These are phyloP conservation scores for Microtus ochrogaster DNA, from an alignment of 2,113 vertebrate species.

Conservation along the genomic window DNA sequence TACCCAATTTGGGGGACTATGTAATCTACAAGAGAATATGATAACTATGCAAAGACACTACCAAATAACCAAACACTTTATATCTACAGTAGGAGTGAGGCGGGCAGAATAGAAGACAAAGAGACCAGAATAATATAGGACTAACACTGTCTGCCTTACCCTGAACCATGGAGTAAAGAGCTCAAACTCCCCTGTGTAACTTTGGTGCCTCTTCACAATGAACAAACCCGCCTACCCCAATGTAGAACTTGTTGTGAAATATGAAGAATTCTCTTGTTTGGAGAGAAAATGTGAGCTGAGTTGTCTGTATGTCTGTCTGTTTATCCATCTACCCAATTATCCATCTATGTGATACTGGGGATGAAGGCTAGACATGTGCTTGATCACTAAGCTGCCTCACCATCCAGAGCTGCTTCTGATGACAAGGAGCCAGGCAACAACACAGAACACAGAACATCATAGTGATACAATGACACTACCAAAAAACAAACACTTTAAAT, in stretches of 20 bases:
- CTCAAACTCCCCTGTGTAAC: constrained; percentile 1
- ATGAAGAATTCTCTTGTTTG: background rate
- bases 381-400: background rate
- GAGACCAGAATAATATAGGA: background rate
- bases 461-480: background rate
- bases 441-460: background rate
- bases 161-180: background rate
- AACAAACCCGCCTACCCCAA: background rate
- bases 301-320: background rate
- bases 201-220: background rate
- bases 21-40: constrained; percentile 26
- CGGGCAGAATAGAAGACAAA: background rate
- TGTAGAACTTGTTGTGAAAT: constrained; percentile 20
- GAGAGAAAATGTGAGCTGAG: background rate
- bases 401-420: background rate
- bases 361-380: no score
- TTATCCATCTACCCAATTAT: background rate
- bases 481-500: background rate
- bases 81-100: constrained; percentile 9
- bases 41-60: background rate
- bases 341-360: background rate
- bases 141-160: background rate
- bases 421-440: constrained; percentile 45
- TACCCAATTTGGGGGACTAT: background rate
- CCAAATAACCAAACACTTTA: constrained; percentile 2